Evolutionary conservation across 2,888 invertebrate species (phyloP), one percentile per base, ranked within the genome.

Genomic region (Cephus rjabovi): DNA sequence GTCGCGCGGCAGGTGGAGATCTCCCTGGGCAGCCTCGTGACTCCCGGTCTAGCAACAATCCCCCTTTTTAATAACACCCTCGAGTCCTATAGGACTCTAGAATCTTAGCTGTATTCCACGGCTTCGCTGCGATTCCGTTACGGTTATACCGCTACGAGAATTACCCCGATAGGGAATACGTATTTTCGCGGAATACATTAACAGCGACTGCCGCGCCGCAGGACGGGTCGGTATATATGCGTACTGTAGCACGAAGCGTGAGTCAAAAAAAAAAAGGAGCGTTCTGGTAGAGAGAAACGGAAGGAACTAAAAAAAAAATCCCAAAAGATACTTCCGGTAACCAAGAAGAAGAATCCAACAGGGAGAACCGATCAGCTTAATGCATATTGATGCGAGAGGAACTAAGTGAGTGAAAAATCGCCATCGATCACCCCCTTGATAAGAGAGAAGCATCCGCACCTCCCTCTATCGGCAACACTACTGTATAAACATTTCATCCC

Each of bases 391-490:
- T 91, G 91, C 87, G 89, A 88, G 84, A 88, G 85, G 82, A 87
- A 85, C 88, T 91, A 91, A 91, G 91, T 91, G 91, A 91, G 91
- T 91, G 91, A 91, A 91, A 91, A 91, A 91, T 91, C 91, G 90
- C 91, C 90, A 91, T 90, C 90, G 91, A 91, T 91, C 89, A 89
- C 84, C 87, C 86, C 82, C 84, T 56, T 73, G 75, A 76, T 35
- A 34, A 73, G 70, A 73, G 35, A 76, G 73, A 69, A 68, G 71
- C 34, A 73, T 34, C 30, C 34, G n/a, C n/a, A 33, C 56, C 81
- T 79, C 77, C 82, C 81, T 80, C 75, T 73, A 79, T 76, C 56
- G 23, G 23, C 56, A 6, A 56, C 23, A 56, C 56, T 56, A 0
- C 23, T 6, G 1, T 56, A 56, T 56, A 56, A 56, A 9, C 77